phyloP scores from a whole-genome alignment of 2,797 vertebrate species.

The Eupleurogrammus muticus region DNA sequence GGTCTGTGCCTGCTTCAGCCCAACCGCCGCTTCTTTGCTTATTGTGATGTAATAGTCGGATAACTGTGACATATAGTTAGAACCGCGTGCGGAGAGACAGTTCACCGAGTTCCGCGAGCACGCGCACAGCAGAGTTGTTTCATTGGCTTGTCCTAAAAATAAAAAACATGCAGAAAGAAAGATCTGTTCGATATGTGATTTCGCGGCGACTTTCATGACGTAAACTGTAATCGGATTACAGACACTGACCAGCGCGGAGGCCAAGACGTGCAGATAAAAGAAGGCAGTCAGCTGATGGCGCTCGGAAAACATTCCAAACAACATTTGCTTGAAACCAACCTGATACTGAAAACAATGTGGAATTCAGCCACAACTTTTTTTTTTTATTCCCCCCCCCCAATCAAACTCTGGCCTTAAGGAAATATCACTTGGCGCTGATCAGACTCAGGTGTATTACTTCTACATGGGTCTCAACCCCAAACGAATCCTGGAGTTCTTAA shows the following conservation, averaged over 20 bases:
- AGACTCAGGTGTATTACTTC: too few species aligned
- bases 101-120: not conserved
- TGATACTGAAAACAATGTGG: not conserved
- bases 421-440: not conserved
- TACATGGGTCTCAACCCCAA: too few species aligned
- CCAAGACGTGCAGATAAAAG: not conserved
- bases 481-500: too few species aligned
- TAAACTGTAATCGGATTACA: not conserved
- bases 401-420: not conserved
- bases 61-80: too few species aligned
- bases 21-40: too few species aligned
- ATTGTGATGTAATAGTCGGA: too few species aligned
- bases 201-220: not conserved
- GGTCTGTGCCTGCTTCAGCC: not conserved
- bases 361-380: not conserved
- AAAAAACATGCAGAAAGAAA: too few species aligned
- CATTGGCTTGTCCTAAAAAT: not conserved
- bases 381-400: not conserved
- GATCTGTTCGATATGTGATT: too few species aligned
- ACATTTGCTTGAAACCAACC: not conserved
- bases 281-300: not conserved
- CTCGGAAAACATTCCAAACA: not conserved
- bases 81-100: not conserved
- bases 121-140: not conserved
- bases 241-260: not conserved